These are phyloP conservation scores for Bilobella aurantiaca DNA, from an alignment of 1,140 invertebrate genomes.

Conservation along the genomic window DNA sequence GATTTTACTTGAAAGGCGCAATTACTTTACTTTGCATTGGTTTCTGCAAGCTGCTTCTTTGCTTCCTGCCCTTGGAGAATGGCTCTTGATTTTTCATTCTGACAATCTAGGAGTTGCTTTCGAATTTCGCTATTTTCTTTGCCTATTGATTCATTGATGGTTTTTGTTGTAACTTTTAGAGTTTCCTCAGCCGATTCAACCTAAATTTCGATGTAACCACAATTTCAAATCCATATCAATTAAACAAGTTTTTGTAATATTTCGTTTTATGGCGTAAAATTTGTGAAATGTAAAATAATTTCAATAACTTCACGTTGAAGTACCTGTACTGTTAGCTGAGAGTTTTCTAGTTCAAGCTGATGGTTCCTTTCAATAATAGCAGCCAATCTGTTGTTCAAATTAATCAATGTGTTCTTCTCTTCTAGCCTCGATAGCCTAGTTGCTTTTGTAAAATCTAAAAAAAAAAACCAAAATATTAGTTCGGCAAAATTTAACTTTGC, in stretches of 20 bases:
- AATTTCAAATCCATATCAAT: no score
- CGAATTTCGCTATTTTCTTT: constrained; percentile 7
- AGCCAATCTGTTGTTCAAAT: constrained; percentile 84
- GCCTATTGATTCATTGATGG: background rate
- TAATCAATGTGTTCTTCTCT: constrained; percentile 81
- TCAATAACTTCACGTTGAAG: background rate
- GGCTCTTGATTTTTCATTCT: constrained; percentile 1
- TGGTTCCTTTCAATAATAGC: constrained; percentile 88
- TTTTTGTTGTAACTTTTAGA: constrained; percentile 2
- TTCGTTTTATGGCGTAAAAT: no score
- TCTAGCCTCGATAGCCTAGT: constrained; percentile 76
- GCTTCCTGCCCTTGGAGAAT: background rate
- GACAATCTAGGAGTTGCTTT: background rate
- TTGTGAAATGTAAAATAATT: background rate
- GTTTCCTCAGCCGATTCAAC: background rate
- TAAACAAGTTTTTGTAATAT: background rate
- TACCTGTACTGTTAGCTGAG: background rate
- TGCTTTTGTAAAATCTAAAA: constrained; percentile 37
- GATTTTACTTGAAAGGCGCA: background rate
- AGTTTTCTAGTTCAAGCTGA: constrained; percentile 79
- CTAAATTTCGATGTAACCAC: background rate
- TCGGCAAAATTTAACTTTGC: no score
- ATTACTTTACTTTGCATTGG: constrained; percentile 1
- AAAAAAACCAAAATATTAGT: no score
- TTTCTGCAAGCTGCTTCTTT: background rate